Evolutionary conservation across 2,888 invertebrate genomes (phyloP), one percentile per base, ranked within the genome.

Genomic region (Morpho deidamia): DNA sequence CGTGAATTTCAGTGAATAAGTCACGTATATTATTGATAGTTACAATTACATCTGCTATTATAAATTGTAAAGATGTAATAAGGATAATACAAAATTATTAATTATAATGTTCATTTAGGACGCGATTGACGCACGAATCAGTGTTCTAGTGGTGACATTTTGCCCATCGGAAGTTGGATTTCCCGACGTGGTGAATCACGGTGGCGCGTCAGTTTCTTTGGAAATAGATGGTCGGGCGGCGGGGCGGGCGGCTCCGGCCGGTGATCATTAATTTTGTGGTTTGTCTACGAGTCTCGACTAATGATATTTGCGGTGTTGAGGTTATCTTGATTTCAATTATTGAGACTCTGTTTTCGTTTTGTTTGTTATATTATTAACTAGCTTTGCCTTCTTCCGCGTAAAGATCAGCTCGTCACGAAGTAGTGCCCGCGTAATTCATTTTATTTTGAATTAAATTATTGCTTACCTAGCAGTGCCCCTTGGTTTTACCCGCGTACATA

Each of bases 71-170:
- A n/a, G n/a, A n/a, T n/a, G n/a, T n/a, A n/a, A n/a, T n/a, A n/a
- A 23, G 4, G 23, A 5, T 23, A 23, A 23, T 5, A 23, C 23
- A 5, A 23, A 23, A 23, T 23, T 23, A 23, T 23, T 23, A 23
- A 23, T 23, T 5, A 23, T 23, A 3, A 23, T 5, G 23, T 23
- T 23, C 72, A 78, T 78, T 74, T 70, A 67, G 72, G 67, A 58
- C 71, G 62, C 55, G 59, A 55, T 72, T 78, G 79, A 79, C 80
- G 78, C 80, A 76, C 55, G 38, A 12, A 11, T 11, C 70, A 67
- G 52, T 58, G 63, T 61, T 64, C 65, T 61, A 60, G 53, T 60
- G 56, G 47, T 44, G 54, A 48, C 51, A 58, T 51, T 58, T 45
- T 32, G 51, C 52, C 43, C 58, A 55, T 59, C 50, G 51, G 59